Conservation (phyloP, 2,113 vertebrate species). For the Erythrocebus patas region DNA sequence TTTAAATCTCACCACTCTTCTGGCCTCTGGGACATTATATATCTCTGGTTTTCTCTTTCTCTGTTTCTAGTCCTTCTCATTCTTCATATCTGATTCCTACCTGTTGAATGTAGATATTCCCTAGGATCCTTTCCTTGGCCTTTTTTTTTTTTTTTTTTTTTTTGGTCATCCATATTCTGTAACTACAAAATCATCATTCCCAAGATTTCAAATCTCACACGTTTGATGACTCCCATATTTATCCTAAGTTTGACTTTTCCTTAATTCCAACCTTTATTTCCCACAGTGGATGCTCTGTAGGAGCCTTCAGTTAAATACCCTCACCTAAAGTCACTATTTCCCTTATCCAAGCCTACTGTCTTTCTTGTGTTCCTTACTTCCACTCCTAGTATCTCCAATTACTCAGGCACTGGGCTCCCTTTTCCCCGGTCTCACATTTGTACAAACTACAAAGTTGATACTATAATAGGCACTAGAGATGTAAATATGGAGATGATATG, state of each 20-base stretch:
- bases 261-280: background rate
- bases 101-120: background rate
- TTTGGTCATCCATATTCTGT: background rate
- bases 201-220: constrained; percentile 15
- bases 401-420: background rate
- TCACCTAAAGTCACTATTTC: background rate
- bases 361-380: background rate
- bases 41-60: background rate
- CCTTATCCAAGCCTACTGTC: background rate
- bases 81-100: background rate
- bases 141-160: background rate
- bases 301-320: background rate
- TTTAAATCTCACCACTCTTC: background rate
- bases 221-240: background rate
- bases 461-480: background rate
- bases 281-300: background rate
- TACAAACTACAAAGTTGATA: background rate
- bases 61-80: background rate
- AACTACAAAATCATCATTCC: background rate
- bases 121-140: background rate
- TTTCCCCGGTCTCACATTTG: background rate
- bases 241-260: background rate
- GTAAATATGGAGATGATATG: background rate
- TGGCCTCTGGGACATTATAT: background rate
- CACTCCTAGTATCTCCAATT: background rate